Evolutionary conservation across 2,888 invertebrate species (phyloP).

Genomic region (Merodon equestris): DNA sequence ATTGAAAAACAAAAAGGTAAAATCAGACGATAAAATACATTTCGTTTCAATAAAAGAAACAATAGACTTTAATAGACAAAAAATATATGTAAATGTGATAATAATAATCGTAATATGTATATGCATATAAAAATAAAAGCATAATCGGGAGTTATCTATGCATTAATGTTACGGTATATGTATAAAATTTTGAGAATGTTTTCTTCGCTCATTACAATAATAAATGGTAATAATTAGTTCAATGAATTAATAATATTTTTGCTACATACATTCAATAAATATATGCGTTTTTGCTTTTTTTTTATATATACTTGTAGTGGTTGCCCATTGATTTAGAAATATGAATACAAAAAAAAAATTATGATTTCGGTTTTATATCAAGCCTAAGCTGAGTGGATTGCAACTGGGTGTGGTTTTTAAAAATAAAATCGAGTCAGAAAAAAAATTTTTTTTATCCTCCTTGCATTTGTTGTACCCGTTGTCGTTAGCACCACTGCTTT

Average conservation of each 20-base stretch:
- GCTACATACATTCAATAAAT: constrained; percentile 56
- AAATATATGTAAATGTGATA: too few species aligned
- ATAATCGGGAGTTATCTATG: constrained; percentile 46
- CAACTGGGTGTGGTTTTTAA: constrained; percentile 2
- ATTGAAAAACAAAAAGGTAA: constrained; percentile 13
- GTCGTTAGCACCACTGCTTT: constrained; percentile 50
- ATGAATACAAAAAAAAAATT: constrained; percentile 17
- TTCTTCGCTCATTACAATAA: constrained; percentile 29
- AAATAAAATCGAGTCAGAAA: too few species aligned
- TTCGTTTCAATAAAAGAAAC: constrained; percentile 48
- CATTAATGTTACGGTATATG: constrained; percentile 49
- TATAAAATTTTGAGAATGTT: constrained; percentile 54
- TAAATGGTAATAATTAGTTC: constrained; percentile 39
- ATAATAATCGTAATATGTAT: constrained; percentile 5
- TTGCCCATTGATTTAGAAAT: constrained; percentile 33
- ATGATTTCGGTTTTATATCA: constrained; percentile 6
- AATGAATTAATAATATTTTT: constrained; percentile 43
- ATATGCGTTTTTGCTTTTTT: constrained; percentile 39
- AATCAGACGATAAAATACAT: not conserved
- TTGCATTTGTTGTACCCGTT: constrained; percentile 1
- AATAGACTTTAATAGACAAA: constrained; percentile 19
- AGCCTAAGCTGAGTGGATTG: constrained; percentile 3
- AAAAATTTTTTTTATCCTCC: too few species aligned
- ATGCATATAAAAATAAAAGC: constrained; percentile 43
- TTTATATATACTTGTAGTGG: too few species aligned